A percentile compares a stretch with the other conserved stretches of the same genome.
These are phyloP conservation scores for Xestia c-nigrum DNA, from an alignment of 2,888 invertebrate genomes.

Conservation along the genomic window DNA sequence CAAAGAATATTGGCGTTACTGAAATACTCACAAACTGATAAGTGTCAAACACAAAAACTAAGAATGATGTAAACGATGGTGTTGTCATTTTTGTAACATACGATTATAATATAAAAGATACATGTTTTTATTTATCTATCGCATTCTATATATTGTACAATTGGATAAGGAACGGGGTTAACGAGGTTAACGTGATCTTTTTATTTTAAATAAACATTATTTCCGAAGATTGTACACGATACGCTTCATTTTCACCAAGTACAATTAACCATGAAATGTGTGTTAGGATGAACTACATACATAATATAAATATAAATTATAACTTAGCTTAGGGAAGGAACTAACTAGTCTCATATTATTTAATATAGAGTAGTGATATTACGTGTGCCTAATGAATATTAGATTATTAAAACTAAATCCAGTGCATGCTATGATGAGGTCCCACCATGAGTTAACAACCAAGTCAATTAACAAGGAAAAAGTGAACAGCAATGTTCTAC, in stretches of 20 bases:
- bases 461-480: conserved; percentile 60
- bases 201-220: conserved; percentile 64
- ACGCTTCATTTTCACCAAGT: conserved; percentile 88
- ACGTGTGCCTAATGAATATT: conserved; percentile 87
- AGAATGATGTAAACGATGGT: conserved; percentile 28
- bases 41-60: conserved; percentile 69
- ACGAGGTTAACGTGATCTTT: conserved; percentile 55
- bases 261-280: conserved; percentile 84
- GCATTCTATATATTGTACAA: conserved; percentile 58
- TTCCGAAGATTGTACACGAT: conserved; percentile 79
- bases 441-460: conserved; percentile 55
- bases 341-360: conserved; percentile 90
- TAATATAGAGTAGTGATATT: conserved; percentile 87
- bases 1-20: conserved; percentile 47
- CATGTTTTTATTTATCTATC: conserved; percentile 62
- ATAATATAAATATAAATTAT: conserved; percentile 80
- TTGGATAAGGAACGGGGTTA: conserved; percentile 52
- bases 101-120: conserved; percentile 50
- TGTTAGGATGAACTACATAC: conserved; percentile 74
- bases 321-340: conserved; percentile 86
- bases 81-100: conserved; percentile 59
- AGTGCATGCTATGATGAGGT: conserved; percentile 64
- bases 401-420: conserved; percentile 72
- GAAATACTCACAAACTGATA: conserved; percentile 65
- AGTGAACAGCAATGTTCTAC: conserved; percentile 33